phyloP scores from a whole-genome alignment of 1,140 invertebrate genomes.

The Lethocerus indicus region DNA sequence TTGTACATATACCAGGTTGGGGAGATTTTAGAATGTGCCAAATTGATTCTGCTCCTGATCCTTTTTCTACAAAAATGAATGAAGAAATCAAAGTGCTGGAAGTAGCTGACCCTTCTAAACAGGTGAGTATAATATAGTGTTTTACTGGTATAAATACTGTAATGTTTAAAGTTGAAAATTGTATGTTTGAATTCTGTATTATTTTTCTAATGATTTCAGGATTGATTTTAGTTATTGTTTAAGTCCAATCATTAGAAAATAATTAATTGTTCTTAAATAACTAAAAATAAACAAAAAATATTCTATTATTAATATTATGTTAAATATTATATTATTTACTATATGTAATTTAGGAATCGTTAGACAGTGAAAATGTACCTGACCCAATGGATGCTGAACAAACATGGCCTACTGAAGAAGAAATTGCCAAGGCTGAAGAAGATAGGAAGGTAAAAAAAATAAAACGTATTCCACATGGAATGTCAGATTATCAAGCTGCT shows the following conservation, averaged over 20 bases:
- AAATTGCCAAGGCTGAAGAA: constrained; percentile 52
- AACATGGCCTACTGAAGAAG: constrained; percentile 88
- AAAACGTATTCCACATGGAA: constrained; percentile 81
- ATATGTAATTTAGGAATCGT: constrained; percentile 35
- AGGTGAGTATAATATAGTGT: constrained; percentile 27
- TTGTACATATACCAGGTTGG: constrained; percentile 78
- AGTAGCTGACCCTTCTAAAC: constrained; percentile 43
- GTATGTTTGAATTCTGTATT: neutral
- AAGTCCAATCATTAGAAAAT: neutral
- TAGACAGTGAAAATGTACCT: constrained; percentile 61
- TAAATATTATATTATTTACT: constrained; percentile 1
- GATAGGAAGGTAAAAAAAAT: constrained; percentile 35
- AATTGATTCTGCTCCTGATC: constrained; percentile 59
- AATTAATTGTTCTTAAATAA: neutral
- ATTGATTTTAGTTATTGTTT: neutral
- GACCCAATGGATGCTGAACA: constrained; percentile 92
- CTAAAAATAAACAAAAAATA: neutral
- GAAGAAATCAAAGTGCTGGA: constrained; percentile 35
- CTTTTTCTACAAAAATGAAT: too few species aligned
- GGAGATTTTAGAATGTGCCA: constrained; percentile 82
- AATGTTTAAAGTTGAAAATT: neutral
- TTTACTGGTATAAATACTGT: neutral
- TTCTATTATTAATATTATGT: constrained; percentile 5
- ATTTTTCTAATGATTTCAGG: neutral
- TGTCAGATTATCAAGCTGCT: constrained; percentile 89